Evolutionary conservation across 2,797 vertebrate genomes (phyloP).

Genomic region (Tolypeutes matacus): DNA sequence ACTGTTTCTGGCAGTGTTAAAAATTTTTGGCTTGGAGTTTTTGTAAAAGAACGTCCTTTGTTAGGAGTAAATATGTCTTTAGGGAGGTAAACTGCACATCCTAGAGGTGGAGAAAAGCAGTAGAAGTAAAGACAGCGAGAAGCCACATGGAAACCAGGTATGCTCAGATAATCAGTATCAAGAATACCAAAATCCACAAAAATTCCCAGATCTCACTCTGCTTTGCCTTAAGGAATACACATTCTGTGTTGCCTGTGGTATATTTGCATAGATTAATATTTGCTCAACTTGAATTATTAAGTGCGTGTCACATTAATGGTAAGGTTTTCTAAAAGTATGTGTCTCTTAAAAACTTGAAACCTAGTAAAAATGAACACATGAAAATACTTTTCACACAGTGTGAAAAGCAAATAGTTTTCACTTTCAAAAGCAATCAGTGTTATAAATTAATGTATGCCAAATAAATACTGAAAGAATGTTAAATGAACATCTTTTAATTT

Average conservation of each 20-base stretch:
- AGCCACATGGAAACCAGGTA: background rate
- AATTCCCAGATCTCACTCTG: conserved; percentile 54
- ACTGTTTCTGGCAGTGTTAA: conserved; percentile 2
- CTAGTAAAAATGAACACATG: background rate
- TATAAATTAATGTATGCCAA: background rate
- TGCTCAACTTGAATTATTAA: conserved; percentile 74
- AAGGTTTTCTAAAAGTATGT: conserved; percentile 56
- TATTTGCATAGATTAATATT: conserved; percentile 65
- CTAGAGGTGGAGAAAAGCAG: background rate
- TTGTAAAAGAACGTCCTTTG: conserved; percentile 7
- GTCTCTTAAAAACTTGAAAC: conserved; percentile 61
- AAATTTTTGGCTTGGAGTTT: background rate
- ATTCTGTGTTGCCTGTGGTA: conserved; percentile 41
- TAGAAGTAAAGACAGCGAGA: conserved; percentile 58
- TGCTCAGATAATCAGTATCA: conserved; percentile 50
- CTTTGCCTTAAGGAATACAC: conserved; percentile 59
- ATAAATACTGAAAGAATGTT: background rate
- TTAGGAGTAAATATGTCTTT: conserved; percentile 13
- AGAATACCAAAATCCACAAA: conserved; percentile 39
- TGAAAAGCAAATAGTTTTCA: background rate
- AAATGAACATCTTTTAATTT: background rate
- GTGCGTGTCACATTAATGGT: conserved; percentile 15
- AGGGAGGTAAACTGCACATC: background rate
- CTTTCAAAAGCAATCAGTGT: conserved; percentile 43
- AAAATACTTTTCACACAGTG: conserved; percentile 35